A percentile compares a stretch with the other conserved stretches of the same genome.
These are phyloP conservation scores for Sander lucioperca DNA, from an alignment of 2,113 vertebrate species.

Conservation along the genomic window DNA sequence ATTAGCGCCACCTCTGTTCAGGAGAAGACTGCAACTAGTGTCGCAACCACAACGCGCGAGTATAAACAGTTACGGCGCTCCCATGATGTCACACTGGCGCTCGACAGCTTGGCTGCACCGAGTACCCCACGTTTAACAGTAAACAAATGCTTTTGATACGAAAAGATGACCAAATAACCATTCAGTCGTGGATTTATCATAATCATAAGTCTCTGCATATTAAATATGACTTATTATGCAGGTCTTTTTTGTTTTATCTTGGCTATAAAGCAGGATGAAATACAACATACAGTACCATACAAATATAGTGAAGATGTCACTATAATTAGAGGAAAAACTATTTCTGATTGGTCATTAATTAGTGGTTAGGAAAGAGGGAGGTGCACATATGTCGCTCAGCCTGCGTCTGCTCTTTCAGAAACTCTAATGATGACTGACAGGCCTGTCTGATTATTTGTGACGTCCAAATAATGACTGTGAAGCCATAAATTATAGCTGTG, in stretches of 20 bases:
- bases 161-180: too few relatives aligned
- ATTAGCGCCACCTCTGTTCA: too few relatives aligned
- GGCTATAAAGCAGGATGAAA: not conserved
- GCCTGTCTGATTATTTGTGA: conserved; percentile 12
- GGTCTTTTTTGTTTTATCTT: not conserved
- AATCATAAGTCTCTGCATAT: too few relatives aligned
- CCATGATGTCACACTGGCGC: too few relatives aligned
- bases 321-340: conserved; percentile 12
- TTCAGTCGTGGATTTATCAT: too few relatives aligned
- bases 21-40: too few relatives aligned
- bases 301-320: not conserved
- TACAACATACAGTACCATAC: not conserved
- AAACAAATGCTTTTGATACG: too few relatives aligned
- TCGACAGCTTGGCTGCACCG: too few relatives aligned
- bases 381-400: conserved; percentile 3
- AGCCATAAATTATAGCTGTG: not conserved
- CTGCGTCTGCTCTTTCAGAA: conserved; percentile 6
- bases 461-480: not conserved
- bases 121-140: too few relatives aligned
- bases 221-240: too few relatives aligned
- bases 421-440: conserved; percentile 36
- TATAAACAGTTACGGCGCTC: too few relatives aligned
- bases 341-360: conserved; percentile 26
- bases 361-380: not conserved
- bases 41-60: too few relatives aligned